Evolutionary conservation across 2,888 invertebrate species (phyloP), one percentile per base, ranked within the genome.

Genomic region (Acleris sparsana): DNA sequence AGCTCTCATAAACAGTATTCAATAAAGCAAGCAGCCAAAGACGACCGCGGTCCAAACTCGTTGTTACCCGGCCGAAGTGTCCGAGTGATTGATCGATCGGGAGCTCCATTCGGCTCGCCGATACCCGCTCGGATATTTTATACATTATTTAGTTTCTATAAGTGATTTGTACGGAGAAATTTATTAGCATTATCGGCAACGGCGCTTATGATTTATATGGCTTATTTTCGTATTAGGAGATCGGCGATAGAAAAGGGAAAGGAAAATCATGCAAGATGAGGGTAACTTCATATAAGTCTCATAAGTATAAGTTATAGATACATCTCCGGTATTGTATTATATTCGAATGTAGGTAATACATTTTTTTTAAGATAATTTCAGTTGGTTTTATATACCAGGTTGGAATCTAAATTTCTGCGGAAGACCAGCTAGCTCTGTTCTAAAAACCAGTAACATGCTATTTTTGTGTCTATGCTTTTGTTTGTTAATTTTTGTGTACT

Each of bases 1-100:
- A 65, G 44, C 20, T 56, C 16, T n/a, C 39, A 49, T 29, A 5
- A 58, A 58, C 33, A 20, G 56, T 66, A 62, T 57, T 57, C 71
- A 76, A 79, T 78, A 72, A 75, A 74, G 74, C 71, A 74, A 75
- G 72, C 73, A 76, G 67, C 61, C 62, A 59, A 66, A 63, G 65
- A 62, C 64, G 58, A 60, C 64, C 60, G 62, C 52, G 69, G 72
- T 71, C 69, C 68, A 62, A 70, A 74, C 75, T 77, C 79, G 78
- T 77, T 78, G 79, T 78, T 82, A 78, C 75, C 76, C 73, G 70
- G 76, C 75, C 73, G 79, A 80, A 84, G 83, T 83, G 81, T 80
- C 82, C 76, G 68, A 75, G 78, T 80, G 87, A 87, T 87, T 86
- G 86, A 87, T 87, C 77, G 83, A 82, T 78, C 53, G 56, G 39